A percentile compares a stretch with the other conserved stretches of the same genome.
These are phyloP conservation scores for Ennomos erosarius DNA, from an alignment of 2,888 invertebrate genomes.

Conservation along the genomic window DNA sequence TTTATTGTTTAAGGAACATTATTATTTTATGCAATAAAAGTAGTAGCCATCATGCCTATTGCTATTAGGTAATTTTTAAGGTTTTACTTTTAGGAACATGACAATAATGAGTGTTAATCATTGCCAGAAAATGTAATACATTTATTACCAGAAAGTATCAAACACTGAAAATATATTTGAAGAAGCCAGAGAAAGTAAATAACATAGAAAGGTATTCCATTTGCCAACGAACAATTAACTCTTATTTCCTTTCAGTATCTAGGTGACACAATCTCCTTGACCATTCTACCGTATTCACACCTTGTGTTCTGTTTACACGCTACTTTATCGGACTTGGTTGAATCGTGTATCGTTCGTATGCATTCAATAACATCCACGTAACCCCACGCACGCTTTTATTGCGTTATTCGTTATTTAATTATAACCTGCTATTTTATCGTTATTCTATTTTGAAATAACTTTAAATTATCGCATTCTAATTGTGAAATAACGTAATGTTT, in stretches of 20 bases:
- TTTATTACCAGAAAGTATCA: too few relatives aligned
- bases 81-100: too few relatives aligned
- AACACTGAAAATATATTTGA: too few relatives aligned
- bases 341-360: slow-evolving; percentile 73
- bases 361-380: slow-evolving; percentile 54
- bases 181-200: too few relatives aligned
- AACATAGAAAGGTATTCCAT: slow-evolving; percentile 35
- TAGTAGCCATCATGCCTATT: too few relatives aligned
- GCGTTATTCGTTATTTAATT: slow-evolving; percentile 42
- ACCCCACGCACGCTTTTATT: slow-evolving; percentile 52
- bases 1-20: too few relatives aligned
- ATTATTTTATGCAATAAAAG: too few relatives aligned
- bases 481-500: slow-evolving; percentile 2
- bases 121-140: too few relatives aligned
- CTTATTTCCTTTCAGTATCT: slow-evolving; percentile 58
- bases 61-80: too few relatives aligned
- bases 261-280: slow-evolving; percentile 45
- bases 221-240: slow-evolving; percentile 47
- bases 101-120: too few relatives aligned
- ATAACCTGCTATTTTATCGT: slow-evolving; percentile 2
- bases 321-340: slow-evolving; percentile 64
- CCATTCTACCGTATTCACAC: slow-evolving; percentile 61
- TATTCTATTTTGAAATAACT: slow-evolving; percentile 1
- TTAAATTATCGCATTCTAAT: background rate
- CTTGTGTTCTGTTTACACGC: slow-evolving; percentile 65